phyloP scores from a whole-genome alignment of 2,888 invertebrate genomes.

The Anorthoa munda region DNA sequence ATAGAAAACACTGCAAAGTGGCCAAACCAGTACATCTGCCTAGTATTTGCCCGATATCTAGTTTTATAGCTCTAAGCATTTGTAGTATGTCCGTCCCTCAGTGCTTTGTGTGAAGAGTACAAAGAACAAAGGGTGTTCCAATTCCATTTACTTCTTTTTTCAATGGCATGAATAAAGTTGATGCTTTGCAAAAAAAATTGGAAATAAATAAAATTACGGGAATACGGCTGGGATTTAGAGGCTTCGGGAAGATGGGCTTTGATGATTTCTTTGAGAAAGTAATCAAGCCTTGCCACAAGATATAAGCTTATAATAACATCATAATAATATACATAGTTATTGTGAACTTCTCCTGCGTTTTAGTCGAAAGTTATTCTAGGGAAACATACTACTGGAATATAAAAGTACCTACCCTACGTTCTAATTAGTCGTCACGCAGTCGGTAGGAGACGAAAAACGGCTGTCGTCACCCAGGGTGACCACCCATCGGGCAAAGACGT shows the following conservation, averaged over 20 bases:
- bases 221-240: background rate
- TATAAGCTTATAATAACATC: too few relatives aligned
- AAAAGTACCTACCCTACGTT: too few relatives aligned
- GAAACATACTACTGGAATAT: too few relatives aligned
- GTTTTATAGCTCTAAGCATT: slow-evolving; percentile 27
- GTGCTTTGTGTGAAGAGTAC: slow-evolving; percentile 31
- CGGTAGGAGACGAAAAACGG: too few relatives aligned
- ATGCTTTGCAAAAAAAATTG: slow-evolving; percentile 23
- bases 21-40: background rate
- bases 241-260: background rate
- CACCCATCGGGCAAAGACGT: too few relatives aligned
- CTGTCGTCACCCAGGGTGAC: too few relatives aligned
- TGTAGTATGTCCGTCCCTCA: slow-evolving; percentile 15
- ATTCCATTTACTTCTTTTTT: slow-evolving; percentile 33
- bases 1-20: background rate
- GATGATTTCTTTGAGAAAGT: background rate
- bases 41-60: background rate
- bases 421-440: too few relatives aligned
- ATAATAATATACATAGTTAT: too few relatives aligned
- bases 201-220: slow-evolving; percentile 33
- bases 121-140: slow-evolving; percentile 51
- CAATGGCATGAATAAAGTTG: slow-evolving; percentile 31
- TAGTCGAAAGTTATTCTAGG: too few relatives aligned
- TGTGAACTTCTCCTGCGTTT: too few relatives aligned
- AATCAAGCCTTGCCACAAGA: background rate